A percentile compares a stretch with the other conserved stretches of the same genome.
Evolutionary conservation across 2,113 vertebrate species (phyloP).

Genomic region (Dicerorhinus sumatrensis): DNA sequence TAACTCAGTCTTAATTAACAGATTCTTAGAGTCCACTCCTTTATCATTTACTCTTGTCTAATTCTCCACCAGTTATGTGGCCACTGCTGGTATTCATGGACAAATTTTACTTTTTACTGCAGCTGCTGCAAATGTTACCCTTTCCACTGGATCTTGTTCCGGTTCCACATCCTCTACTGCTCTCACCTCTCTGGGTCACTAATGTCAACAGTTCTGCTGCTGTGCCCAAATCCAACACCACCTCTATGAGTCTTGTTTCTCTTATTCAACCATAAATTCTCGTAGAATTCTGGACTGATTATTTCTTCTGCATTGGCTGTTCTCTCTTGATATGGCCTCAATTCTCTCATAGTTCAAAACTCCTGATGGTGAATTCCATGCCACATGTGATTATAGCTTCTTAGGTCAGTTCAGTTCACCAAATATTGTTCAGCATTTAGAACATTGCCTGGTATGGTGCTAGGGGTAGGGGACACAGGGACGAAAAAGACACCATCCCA

Average conservation of each 20-base stretch:
- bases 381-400: not conserved
- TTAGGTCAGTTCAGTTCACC: not conserved
- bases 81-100: not conserved
- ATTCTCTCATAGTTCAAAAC: not conserved
- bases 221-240: not conserved
- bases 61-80: not conserved
- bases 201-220: not conserved
- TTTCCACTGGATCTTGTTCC: not conserved
- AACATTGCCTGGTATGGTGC: fast-evolving
- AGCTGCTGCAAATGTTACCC: not conserved
- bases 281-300: not conserved
- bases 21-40: not conserved
- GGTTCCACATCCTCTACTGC: fast-evolving
- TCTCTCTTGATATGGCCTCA: not conserved
- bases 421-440: not conserved
- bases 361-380: not conserved
- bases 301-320: not conserved
- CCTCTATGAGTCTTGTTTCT: fast-evolving
- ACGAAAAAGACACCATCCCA: fast-evolving
- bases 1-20: not conserved
- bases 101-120: not conserved
- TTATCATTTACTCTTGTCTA: not conserved
- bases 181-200: not conserved
- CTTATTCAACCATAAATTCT: not conserved
- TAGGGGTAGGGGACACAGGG: not conserved